Base-by-base conservation (phyloP, 2,113 vertebrate genomes). In the Mixornis gularis region DNA sequence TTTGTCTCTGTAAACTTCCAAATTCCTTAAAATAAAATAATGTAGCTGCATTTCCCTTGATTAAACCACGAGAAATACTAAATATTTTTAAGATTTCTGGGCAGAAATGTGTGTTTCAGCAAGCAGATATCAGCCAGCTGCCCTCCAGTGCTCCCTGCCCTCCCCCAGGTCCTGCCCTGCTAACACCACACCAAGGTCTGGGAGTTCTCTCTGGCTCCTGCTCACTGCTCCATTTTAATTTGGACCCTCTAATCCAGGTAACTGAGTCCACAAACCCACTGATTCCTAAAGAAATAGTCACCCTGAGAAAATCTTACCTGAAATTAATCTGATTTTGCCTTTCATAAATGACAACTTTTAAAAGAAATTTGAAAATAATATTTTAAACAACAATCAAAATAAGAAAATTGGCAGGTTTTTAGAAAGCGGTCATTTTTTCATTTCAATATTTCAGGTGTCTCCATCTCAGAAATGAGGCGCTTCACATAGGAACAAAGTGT, bases 401-500 rank as follows among this genome's bases (percentile, higher is more conserved):
- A n/a, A 59, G 18, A 13, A 79, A 52, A 21, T 5, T 0, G 0
- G 1, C 22, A 25, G 1, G 29, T 29, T 88, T 70, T n/a, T 25
- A 43, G 21, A n/a, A 71, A 40, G 8, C 7, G 18, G 3, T 32
- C 80, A 63, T 70, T 44, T 49, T 49, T 49, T 25, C 13, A 49
- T 64, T 70, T 48, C 15, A 63, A 1, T 48, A 51, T 74, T 74
- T 53, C 52, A 58, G 22, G 4, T 40, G 17, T 12, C 40, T 63
- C 26, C 40, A 43, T 13, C 36, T 90, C 19, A 71, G 27, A 71
- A 73, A 7, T 17, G 9, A 68, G 64, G 49, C 36, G 12, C 26
- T 65, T 79, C 56, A 51, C 55, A 63, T 1, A 29, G 22, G 34
- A 79, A n/a, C 40, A 64, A 84, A 90, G 46, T 51, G 9, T 44